phyloP scores from a whole-genome alignment of 2,888 invertebrate species.

The Drosophila anomelani region DNA sequence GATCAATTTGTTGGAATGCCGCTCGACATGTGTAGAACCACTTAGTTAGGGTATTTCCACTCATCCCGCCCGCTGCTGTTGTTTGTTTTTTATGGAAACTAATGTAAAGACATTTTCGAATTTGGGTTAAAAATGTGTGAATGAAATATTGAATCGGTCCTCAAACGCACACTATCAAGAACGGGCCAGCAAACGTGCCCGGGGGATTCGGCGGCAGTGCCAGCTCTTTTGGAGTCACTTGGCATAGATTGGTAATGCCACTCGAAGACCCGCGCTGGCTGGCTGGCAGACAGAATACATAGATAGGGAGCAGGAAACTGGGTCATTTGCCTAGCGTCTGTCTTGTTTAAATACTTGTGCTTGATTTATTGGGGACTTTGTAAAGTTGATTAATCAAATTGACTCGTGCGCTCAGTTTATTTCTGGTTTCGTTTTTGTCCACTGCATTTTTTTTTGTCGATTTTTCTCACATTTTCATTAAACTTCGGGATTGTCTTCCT shows the following conservation, averaged over 20 bases:
- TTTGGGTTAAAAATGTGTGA: constrained; percentile 70
- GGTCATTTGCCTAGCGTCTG: constrained; percentile 60
- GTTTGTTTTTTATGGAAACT: constrained; percentile 47
- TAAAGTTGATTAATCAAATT: constrained; percentile 71
- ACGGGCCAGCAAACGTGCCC: constrained; percentile 4
- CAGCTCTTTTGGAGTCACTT: constrained; percentile 41
- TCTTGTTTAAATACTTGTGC: constrained; percentile 44
- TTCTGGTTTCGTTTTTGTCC: constrained; percentile 38
- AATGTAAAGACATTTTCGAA: constrained; percentile 54
- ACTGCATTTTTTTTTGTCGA: constrained; percentile 19
- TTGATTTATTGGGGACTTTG: constrained; percentile 71
- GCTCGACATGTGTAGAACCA: constrained; percentile 40
- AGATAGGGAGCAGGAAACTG: constrained; percentile 52
- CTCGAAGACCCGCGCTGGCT: constrained; percentile 29
- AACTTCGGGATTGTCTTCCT: not conserved
- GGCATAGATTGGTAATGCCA: constrained; percentile 45
- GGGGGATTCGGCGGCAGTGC: constrained; percentile 15
- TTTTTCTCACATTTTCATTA: constrained; percentile 30
- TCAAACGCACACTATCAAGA: constrained; percentile 8
- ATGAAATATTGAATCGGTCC: constrained; percentile 56
- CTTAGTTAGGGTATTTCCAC: constrained; percentile 17
- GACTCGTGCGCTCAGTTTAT: constrained; percentile 56
- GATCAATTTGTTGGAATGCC: constrained; percentile 47
- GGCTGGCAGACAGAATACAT: constrained; percentile 7
- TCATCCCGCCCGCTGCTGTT: constrained; percentile 8